Percentiles rank a stretch among this genome's conserved stretches.
phyloP scores from a whole-genome alignment of 2,113 vertebrate genomes.

The Meriones unguiculatus region DNA sequence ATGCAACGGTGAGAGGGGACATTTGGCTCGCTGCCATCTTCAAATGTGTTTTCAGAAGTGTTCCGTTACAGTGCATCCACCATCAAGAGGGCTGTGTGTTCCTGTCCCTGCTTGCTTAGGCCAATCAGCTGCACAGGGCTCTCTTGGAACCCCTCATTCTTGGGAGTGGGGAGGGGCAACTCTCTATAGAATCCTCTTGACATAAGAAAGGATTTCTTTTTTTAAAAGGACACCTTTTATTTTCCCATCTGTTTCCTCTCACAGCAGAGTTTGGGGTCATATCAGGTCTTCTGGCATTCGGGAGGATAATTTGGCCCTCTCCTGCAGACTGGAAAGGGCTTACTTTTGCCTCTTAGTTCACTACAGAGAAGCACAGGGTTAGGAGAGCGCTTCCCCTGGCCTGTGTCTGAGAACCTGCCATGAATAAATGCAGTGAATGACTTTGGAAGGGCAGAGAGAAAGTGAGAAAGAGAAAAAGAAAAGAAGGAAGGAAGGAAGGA shows the following conservation, averaged over 20 bases:
- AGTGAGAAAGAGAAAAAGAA: not conserved
- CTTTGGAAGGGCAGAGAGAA: conserved; percentile 27
- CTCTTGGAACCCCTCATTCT: not conserved
- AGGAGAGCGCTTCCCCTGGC: not conserved
- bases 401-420: conserved; percentile 32
- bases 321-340: conserved; percentile 24
- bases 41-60: conserved; percentile 52
- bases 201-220: conserved; percentile 59
- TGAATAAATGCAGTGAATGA: not conserved
- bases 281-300: conserved; percentile 56
- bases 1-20: not conserved
- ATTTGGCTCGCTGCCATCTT: not conserved
- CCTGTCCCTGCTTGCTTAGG: not conserved
- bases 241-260: conserved; percentile 64
- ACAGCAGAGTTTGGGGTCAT: conserved; percentile 54
- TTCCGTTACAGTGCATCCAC: not conserved
- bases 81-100: not conserved
- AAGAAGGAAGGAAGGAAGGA: not conserved
- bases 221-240: conserved; percentile 67
- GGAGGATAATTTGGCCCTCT: conserved; percentile 37
- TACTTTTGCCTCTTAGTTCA: not conserved
- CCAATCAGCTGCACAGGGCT: not conserved
- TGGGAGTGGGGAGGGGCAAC: not conserved
- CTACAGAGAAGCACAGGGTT: not conserved
- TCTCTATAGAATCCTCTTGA: conserved; percentile 42